phyloP scores from a whole-genome alignment of 2,797 vertebrate genomes.

The Champsocephalus gunnari region DNA sequence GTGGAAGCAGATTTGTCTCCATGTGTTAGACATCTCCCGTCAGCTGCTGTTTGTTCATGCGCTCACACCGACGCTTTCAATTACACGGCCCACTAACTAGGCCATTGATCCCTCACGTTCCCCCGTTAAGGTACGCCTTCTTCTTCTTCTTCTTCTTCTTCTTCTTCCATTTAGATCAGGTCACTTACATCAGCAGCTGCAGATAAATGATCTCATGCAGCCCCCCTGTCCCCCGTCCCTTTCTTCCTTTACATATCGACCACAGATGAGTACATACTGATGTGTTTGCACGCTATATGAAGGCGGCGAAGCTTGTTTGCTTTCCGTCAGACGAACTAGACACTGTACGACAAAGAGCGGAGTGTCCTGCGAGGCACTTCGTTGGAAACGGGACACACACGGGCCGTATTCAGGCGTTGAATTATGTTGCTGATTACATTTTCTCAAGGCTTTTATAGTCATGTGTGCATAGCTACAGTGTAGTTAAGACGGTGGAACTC shows the following conservation, averaged over 20 bases:
- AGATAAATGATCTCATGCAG: slow-evolving; percentile 27
- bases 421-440: no score
- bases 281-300: slow-evolving; percentile 42
- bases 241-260: neutral
- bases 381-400: slow-evolving; percentile 59
- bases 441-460: no score
- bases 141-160: slow-evolving; percentile 1
- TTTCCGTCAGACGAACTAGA: slow-evolving; percentile 39
- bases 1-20: slow-evolving; percentile 60
- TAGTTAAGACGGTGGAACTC: no score
- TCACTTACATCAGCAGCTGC: slow-evolving; percentile 66
- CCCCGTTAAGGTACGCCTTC: slow-evolving; percentile 47
- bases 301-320: slow-evolving; percentile 38
- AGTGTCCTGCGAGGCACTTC: slow-evolving; percentile 40
- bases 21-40: slow-evolving; percentile 75
- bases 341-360: slow-evolving; percentile 27
- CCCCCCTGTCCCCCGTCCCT: neutral
- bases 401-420: slow-evolving; percentile 27
- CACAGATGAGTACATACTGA: neutral
- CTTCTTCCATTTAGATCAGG: slow-evolving; percentile 28
- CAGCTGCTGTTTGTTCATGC: slow-evolving; percentile 73
- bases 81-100: slow-evolving; percentile 75
- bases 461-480: no score
- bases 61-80: slow-evolving; percentile 64
- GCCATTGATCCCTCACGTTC: slow-evolving; percentile 73